Base-by-base conservation (phyloP, 2,797 vertebrate genomes). In the Rhinatrema bivittatum region DNA sequence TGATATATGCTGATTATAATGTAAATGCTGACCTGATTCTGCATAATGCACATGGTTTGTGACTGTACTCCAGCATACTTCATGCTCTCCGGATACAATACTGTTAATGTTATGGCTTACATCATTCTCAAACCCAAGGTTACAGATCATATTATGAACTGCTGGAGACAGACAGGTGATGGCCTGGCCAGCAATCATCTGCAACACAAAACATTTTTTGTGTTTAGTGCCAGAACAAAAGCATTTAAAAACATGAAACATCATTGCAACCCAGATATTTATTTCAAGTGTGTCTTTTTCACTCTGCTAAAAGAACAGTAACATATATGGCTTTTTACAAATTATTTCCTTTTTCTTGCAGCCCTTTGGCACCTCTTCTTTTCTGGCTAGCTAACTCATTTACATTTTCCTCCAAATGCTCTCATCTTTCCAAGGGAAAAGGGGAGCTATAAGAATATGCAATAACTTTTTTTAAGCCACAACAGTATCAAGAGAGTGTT, bases 131-230 rank as follows among this genome's bases (percentile, higher is more conserved):
- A 78, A 73, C 34, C 82, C 84, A 28, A 78, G 45, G 42, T 60
- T 42, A 39, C 84, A 85, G 39, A 87, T 64, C 6, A 35, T 33
- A 5, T 81, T 70, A 36, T 70, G 55, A 12, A 86, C 84, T 2
- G 52, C 17, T 11, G 68, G 51, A 32, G 83, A 87, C 46, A 85
- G 83, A 30, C 76, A 86, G 14, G 80, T 86, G 17, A 59, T 37
- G n/a, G 67, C 4, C 0, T 23, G 27, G 10, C 44, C 48, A 16
- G 25, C 23, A 0, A 37, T 29, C 40, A 76, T 64, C 82, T 86
- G 45, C 37, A 71, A 72, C 2, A 47, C 2, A 48, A 7, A 46
- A 47, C 8, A 34, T 1, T 40, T 9, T 1, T 40, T 9, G 18
- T 9, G 12, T 3, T 34, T 49, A 9, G 10, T 45, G 28, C 7